phyloP scores from a whole-genome alignment of 2,888 invertebrate species.

The Pseudococcus viburni region DNA sequence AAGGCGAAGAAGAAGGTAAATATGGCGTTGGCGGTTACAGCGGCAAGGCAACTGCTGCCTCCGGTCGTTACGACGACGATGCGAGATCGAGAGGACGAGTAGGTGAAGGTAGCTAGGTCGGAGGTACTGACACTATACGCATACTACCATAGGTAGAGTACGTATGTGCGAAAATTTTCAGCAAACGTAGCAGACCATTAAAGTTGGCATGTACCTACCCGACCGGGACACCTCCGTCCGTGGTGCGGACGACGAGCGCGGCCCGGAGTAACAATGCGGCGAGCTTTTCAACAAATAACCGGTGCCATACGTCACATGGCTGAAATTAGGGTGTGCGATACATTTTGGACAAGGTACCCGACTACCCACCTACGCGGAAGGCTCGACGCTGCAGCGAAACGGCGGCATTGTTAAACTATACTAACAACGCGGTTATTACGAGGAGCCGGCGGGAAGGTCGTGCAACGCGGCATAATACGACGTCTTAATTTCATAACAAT shows the following conservation, averaged over 20 bases:
- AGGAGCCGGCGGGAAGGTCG: neutral
- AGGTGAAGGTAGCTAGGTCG: too few relatives aligned
- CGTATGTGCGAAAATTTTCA: slow-evolving; percentile 33
- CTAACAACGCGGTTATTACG: slow-evolving; percentile 50
- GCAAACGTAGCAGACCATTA: slow-evolving; percentile 32
- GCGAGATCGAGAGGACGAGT: too few relatives aligned
- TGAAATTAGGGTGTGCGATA: slow-evolving; percentile 45
- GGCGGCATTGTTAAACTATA: slow-evolving; percentile 1
- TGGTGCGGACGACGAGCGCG: neutral
- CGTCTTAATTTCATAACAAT: slow-evolving; percentile 54
- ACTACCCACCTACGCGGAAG: neutral
- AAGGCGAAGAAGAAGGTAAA: neutral
- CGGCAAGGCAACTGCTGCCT: too few relatives aligned
- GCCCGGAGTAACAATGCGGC: neutral
- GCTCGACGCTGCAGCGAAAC: neutral
- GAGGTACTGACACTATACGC: too few relatives aligned
- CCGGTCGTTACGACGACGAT: too few relatives aligned
- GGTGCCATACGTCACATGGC: slow-evolving; percentile 41
- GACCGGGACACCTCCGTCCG: neutral
- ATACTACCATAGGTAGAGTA: too few relatives aligned
- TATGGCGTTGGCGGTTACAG: too few relatives aligned
- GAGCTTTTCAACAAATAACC: slow-evolving; percentile 50
- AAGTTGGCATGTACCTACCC: neutral
- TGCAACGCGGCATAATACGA: neutral
- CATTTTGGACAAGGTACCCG: neutral